These are phyloP conservation scores for Mythimna vitellina DNA, from an alignment of 2,888 invertebrate genomes.

Conservation along the genomic window DNA sequence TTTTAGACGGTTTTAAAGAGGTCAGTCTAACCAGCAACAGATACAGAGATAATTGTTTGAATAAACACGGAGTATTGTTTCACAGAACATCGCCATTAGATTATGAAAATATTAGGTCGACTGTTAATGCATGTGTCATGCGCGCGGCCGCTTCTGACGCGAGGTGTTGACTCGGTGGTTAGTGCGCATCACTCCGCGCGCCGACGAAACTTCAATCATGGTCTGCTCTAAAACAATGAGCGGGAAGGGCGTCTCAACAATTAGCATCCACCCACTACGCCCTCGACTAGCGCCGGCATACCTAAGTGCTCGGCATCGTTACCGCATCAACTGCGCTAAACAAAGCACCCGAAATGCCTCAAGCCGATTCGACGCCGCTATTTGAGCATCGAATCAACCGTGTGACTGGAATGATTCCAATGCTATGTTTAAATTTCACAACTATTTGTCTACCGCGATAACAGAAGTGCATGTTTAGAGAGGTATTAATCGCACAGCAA, in stretches of 20 bases:
- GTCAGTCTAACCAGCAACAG: constrained; percentile 89
- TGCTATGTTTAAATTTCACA: constrained; percentile 79
- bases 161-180: constrained; percentile 86
- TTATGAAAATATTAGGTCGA: constrained; percentile 90
- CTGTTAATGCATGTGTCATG: constrained; percentile 90
- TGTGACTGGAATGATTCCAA: constrained; percentile 77
- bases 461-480: constrained; percentile 78
- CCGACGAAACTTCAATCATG: constrained; percentile 90
- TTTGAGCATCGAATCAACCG: constrained; percentile 74
- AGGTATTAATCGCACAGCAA: constrained; percentile 81
- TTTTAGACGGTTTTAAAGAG: constrained; percentile 89
- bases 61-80: constrained; percentile 88
- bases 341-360: constrained; percentile 71
- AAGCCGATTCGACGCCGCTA: constrained; percentile 63
- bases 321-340: constrained; percentile 77
- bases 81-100: constrained; percentile 91
- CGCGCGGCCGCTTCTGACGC: constrained; percentile 80
- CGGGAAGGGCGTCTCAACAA: constrained; percentile 88
- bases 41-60: constrained; percentile 87
- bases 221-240: constrained; percentile 90
- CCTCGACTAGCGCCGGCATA: constrained; percentile 83
- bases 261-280: constrained; percentile 88
- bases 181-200: constrained; percentile 84
- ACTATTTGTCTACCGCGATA: constrained; percentile 80
- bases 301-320: constrained; percentile 85